A percentile compares a stretch with the other conserved stretches of the same genome.
Evolutionary conservation across 1,140 invertebrate genomes (phyloP).

Genomic region (Adelges cooleyi): DNA sequence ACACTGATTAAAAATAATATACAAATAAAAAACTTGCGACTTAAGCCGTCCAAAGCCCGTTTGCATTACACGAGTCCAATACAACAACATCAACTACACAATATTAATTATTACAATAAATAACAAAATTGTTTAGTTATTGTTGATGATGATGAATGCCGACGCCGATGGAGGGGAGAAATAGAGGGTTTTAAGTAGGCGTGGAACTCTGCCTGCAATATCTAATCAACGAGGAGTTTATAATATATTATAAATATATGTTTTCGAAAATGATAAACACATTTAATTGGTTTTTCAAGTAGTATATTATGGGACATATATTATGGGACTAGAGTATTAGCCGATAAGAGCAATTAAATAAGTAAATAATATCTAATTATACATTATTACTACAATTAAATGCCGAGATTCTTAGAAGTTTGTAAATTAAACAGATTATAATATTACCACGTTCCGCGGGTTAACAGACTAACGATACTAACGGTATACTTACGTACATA

Average conservation of each 20-base stretch:
- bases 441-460: neutral
- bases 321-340: neutral
- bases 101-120: no score
- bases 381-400: slow-evolving; percentile 4
- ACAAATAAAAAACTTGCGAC: no score
- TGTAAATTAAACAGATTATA: slow-evolving; percentile 3
- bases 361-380: slow-evolving; percentile 28
- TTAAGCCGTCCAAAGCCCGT: no score
- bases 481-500: no score
- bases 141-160: neutral
- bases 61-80: no score
- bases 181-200: no score
- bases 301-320: slow-evolving; percentile 12
- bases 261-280: slow-evolving; percentile 21
- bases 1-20: no score
- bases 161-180: neutral
- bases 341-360: slow-evolving; percentile 28
- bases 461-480: no score
- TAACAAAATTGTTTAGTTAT: neutral
- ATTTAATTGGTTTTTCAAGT: slow-evolving; percentile 26
- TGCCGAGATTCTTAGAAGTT: neutral
- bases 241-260: no score
- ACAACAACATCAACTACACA: no score
- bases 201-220: neutral
- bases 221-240: slow-evolving; percentile 21